Evolutionary conservation across 92 coral and sea anemone species (phyloP).

Genomic region (Actinostola sp.): DNA sequence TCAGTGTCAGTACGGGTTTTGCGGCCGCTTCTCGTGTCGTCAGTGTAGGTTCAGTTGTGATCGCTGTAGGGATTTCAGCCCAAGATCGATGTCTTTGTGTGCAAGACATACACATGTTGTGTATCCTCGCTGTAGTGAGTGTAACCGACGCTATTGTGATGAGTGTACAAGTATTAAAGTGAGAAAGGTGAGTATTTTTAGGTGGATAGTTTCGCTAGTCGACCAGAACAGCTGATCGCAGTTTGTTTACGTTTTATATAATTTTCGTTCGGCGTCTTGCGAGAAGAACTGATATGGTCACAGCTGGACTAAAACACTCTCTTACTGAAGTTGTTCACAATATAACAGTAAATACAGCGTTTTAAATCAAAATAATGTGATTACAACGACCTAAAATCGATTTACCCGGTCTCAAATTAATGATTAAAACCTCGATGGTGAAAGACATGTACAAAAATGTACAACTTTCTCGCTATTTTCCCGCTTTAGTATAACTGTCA

Average conservation of each 20-base stretch:
- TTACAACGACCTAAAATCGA: no score
- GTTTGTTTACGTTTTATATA: conserved; percentile 8
- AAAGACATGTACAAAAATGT: not conserved
- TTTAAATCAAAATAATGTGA: no score
- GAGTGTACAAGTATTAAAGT: conserved; percentile 69
- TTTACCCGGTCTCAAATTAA: no score
- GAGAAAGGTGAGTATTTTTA: conserved; percentile 53
- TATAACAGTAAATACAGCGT: no score
- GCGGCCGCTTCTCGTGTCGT: conserved; percentile 79
- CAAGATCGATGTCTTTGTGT: conserved; percentile 73
- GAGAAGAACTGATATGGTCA: not conserved
- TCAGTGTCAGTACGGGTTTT: conserved; percentile 86
- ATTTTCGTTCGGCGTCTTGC: not conserved
- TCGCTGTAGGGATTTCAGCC: conserved; percentile 61
- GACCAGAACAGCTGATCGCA: conserved; percentile 22
- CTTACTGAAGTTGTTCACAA: no score
- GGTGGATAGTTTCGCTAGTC: not conserved
- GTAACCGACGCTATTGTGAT: conserved; percentile 74
- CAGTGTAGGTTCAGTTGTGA: conserved; percentile 80
- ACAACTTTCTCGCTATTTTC: no score
- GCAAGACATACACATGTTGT: conserved; percentile 64
- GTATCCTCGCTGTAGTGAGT: conserved; percentile 71
- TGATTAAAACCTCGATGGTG: conserved; percentile 2
- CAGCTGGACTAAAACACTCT: not conserved
- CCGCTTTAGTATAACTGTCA: no score